A percentile compares a stretch with the other conserved stretches of the same genome.
phyloP scores from a whole-genome alignment of 2,113 vertebrate species.

The Ammodytes marinus region DNA sequence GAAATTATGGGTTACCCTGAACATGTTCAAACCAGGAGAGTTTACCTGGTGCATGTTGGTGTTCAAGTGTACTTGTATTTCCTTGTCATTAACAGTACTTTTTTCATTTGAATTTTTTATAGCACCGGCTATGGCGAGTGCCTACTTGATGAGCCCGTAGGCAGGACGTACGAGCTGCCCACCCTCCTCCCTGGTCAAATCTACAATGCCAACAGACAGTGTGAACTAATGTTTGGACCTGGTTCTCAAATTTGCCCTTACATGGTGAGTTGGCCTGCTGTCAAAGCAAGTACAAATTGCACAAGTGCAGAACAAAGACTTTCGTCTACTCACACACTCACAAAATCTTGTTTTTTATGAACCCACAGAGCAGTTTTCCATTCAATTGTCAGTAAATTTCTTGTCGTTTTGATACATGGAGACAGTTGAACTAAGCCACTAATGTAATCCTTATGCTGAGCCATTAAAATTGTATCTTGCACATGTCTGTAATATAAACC shows the following conservation, averaged over 20 bases:
- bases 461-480: conserved; percentile 24
- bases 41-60: conserved; percentile 2
- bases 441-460: conserved; percentile 18
- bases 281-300: not conserved
- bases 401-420: not conserved
- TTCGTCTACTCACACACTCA: not conserved
- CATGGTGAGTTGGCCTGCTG: conserved; percentile 86
- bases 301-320: conserved; percentile 11
- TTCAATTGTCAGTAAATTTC: not conserved
- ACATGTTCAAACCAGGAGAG: conserved; percentile 1
- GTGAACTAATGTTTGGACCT: conserved; percentile 95
- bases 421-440: not conserved
- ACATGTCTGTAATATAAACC: not conserved
- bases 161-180: conserved; percentile 88
- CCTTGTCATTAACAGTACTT: conserved; percentile 1
- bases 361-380: not conserved
- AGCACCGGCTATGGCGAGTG: conserved; percentile 98
- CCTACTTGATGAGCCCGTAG: conserved; percentile 93
- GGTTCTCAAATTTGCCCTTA: conserved; percentile 97
- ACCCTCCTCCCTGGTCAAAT: conserved; percentile 91
- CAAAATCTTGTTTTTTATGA: conserved; percentile 5
- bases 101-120: conserved; percentile 1
- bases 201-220: conserved; percentile 95
- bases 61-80: conserved; percentile 16
- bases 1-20: conserved; percentile 18